Evolutionary conservation across 1,140 invertebrate species (phyloP), one percentile per base, ranked within the genome.

Genomic region (Lasaia peninsularis): DNA sequence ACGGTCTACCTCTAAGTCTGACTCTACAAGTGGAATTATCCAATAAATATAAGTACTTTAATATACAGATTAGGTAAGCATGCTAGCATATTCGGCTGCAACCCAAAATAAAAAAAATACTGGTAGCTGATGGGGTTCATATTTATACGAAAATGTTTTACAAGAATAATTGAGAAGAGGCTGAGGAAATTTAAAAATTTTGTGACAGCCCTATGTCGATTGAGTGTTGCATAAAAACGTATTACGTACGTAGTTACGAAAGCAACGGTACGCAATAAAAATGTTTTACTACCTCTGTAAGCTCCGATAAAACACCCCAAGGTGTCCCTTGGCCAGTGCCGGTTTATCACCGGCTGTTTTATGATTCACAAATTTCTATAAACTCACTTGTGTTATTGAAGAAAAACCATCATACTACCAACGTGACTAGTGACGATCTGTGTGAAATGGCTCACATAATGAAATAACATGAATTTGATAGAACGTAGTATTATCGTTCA

Each of bases 281-380:
- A 52, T 65, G 71, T 83, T 85, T 86, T 87, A 85, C 78, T 71
- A 65, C 66, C 60, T 64, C 69, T 79, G 74, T 73, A 70, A 69
- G 69, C 65, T 65, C 58, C 69, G 80, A 78, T 79, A 80, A 79
- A 77, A 69, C 67, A 75, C 73, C 73, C 69, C 49, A 62, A 73
- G 69, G 78, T 71, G 69, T 75, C 73, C 69, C 69, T 53, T 67
- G 60, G 50, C 66, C 63, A 59, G 32, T 69, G 67, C 58, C 67
- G 70, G 61, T 82, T 80, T 82, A 81, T 70, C 63, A 67, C 71
- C 73, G 65, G 70, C 59, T 71, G 70, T 71, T 85, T 87, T 85
- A 87, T 78, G 80, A 75, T 81, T 76, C 74, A 80, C 75, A 82
- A 84, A 82, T 82, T 84, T 87, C 81, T 85, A 80, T 87, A 80